These are phyloP conservation scores for Sparus aurata DNA, from an alignment of 2,797 vertebrate species.

Conservation along the genomic window DNA sequence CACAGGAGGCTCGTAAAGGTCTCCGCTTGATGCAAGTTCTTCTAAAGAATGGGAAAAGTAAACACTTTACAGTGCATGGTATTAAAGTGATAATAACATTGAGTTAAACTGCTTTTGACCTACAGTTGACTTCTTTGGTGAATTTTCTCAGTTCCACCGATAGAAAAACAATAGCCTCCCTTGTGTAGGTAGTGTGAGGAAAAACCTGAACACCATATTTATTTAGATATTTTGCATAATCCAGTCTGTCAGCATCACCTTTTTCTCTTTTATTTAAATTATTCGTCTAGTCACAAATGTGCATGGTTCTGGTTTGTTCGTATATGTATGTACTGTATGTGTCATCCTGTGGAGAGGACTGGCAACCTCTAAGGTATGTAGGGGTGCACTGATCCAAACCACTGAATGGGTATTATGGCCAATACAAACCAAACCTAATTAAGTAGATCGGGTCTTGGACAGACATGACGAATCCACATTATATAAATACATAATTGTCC, in stretches of 20 bases:
- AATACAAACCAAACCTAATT: background rate
- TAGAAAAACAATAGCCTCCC: background rate
- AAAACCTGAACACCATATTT: background rate
- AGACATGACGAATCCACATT: background rate
- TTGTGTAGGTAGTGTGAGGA: background rate
- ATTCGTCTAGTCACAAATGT: background rate
- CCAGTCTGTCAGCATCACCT: background rate
- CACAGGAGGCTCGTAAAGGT: constrained; percentile 8
- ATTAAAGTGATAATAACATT: constrained; percentile 12
- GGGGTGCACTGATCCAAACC: background rate
- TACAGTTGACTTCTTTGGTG: constrained; percentile 1
- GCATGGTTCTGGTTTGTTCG: constrained; percentile 2
- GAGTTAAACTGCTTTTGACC: constrained; percentile 23
- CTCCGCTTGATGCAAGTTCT: background rate
- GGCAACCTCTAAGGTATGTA: background rate
- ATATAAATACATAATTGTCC: background rate
- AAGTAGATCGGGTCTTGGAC: background rate
- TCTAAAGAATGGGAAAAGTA: background rate
- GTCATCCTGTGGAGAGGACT: background rate
- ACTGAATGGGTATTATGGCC: background rate
- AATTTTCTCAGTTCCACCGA: constrained; percentile 11
- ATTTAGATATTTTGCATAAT: background rate
- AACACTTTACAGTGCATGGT: constrained; percentile 23
- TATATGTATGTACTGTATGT: background rate
- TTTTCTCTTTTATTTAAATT: background rate